phyloP scores from a whole-genome alignment of 2,797 vertebrate genomes.

The Fratercula arctica region DNA sequence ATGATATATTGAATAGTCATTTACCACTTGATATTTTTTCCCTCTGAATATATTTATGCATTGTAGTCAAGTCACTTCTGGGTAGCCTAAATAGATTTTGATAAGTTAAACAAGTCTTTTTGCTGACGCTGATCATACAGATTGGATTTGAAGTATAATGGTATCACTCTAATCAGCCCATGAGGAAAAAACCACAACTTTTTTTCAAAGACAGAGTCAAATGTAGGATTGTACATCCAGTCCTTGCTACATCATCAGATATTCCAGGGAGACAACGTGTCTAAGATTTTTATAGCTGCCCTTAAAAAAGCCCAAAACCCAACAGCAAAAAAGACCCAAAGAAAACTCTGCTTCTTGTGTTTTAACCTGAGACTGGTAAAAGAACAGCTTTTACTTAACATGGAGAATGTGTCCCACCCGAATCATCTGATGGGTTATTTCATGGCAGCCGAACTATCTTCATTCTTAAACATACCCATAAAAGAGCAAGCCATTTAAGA shows the following conservation, averaged over 20 bases:
- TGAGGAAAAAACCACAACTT: background rate
- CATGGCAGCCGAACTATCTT: background rate
- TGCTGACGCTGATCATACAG: slow-evolving; percentile 12
- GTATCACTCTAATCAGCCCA: slow-evolving; percentile 15
- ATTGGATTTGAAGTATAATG: slow-evolving; percentile 23
- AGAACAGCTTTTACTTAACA: background rate
- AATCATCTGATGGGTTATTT: background rate
- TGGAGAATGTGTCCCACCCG: fast-evolving
- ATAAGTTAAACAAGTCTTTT: slow-evolving; percentile 45
- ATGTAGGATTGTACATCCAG: background rate
- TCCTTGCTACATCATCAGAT: background rate
- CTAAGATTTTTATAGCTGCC: slow-evolving; percentile 14
- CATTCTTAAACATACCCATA: background rate
- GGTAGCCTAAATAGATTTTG: slow-evolving; percentile 40
- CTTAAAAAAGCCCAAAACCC: background rate
- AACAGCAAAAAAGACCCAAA: background rate
- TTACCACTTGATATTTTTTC: background rate
- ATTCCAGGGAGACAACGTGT: background rate
- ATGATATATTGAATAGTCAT: background rate
- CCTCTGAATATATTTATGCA: slow-evolving; percentile 7
- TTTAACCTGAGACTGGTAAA: background rate
- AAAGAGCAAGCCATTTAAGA: background rate
- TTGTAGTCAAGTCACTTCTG: slow-evolving; percentile 18
- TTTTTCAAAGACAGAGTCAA: background rate
- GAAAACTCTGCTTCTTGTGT: background rate